Evolutionary conservation across 2,888 invertebrate species (phyloP).

Genomic region (Dorcus parallelipipedus): DNA sequence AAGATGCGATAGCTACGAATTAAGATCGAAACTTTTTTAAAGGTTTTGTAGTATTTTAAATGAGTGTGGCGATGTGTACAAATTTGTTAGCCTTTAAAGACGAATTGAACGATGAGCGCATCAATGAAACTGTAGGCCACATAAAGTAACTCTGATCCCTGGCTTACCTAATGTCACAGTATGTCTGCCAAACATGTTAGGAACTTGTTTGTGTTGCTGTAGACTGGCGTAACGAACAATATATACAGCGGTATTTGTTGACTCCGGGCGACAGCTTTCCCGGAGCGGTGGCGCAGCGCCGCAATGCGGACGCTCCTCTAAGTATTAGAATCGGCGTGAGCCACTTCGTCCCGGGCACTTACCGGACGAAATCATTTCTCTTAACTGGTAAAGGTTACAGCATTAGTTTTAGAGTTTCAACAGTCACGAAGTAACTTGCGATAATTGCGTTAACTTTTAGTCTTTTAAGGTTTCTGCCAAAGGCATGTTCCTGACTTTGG

Average conservation of each 20-base stretch:
- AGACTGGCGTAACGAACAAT: constrained; percentile 24
- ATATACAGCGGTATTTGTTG: constrained; percentile 25
- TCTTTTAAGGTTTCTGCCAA: too few relatives aligned
- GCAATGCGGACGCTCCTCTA: constrained; percentile 25
- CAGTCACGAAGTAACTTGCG: too few relatives aligned
- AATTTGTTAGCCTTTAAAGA: neutral
- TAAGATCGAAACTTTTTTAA: too few relatives aligned
- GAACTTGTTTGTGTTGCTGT: constrained; percentile 23
- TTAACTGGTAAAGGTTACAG: too few relatives aligned
- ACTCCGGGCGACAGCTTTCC: constrained; percentile 22
- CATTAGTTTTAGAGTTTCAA: too few relatives aligned
- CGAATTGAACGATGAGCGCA: neutral
- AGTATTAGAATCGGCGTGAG: constrained; percentile 4
- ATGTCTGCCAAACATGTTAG: constrained; percentile 26
- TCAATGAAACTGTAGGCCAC: constrained; percentile 3
- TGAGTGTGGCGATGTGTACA: too few relatives aligned
- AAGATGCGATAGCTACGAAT: too few relatives aligned
- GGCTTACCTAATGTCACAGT: constrained; percentile 26
- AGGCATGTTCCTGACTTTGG: too few relatives aligned
- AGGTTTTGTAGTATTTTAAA: too few relatives aligned
- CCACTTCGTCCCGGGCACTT: neutral
- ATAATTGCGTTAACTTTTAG: too few relatives aligned
- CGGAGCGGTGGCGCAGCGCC: constrained; percentile 21
- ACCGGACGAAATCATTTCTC: neutral
- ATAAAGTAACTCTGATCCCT: constrained; percentile 26